Evolutionary conservation across 2,797 vertebrate species (phyloP).

Genomic region (Thaleichthys pacificus): DNA sequence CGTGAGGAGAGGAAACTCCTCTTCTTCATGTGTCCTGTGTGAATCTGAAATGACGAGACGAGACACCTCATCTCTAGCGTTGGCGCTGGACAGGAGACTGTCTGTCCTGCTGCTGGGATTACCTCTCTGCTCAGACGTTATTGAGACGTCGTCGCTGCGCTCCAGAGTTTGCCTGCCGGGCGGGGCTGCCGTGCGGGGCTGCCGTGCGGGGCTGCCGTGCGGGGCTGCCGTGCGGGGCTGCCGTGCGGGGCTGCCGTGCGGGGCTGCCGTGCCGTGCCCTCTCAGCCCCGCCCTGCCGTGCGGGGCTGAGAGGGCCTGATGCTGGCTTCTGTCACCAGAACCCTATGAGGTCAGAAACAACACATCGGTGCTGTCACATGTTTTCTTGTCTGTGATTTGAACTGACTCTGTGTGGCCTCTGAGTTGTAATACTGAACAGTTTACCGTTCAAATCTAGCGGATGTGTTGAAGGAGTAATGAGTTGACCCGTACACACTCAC

Average conservation of each 20-base stretch:
- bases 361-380: not conserved
- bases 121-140: too few relatives aligned
- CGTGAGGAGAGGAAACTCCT: constrained; percentile 15
- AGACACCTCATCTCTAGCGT: too few relatives aligned
- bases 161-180: too few relatives aligned
- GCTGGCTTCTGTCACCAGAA: constrained; percentile 8
- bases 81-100: not conserved
- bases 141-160: too few relatives aligned
- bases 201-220: not conserved
- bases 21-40: not conserved
- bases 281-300: too few relatives aligned
- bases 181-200: not conserved
- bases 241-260: not conserved
- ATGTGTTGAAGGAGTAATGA: not conserved
- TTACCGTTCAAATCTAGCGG: too few relatives aligned
- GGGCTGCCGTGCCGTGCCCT: too few relatives aligned
- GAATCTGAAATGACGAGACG: not conserved
- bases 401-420: not conserved
- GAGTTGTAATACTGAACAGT: not conserved
- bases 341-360: constrained; percentile 9
- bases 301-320: too few relatives aligned
- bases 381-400: not conserved
- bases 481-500: not conserved
- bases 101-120: too few relatives aligned
- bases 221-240: not conserved